Base-by-base conservation (phyloP, 2,888 invertebrate species). In the Acanthosepion lycidas region DNA sequence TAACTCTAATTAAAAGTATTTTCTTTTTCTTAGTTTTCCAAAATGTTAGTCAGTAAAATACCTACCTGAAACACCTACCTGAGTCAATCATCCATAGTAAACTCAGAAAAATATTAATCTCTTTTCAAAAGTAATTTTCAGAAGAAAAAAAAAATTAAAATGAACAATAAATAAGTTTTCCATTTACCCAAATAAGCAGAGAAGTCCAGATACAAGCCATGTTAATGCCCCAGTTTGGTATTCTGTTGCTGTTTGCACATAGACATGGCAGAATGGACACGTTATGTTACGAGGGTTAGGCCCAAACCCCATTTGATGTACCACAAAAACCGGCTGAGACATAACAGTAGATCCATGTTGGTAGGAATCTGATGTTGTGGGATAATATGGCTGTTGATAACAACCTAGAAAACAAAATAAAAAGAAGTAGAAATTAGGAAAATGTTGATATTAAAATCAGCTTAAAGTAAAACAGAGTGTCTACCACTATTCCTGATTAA, bases 171-270 rank as follows among this genome's bases (percentile, higher is more conserved):
- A n/a, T 15, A 12, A 78, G 23, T 33, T n/a, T n/a, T n/a, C 42
- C 4, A 95, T 95, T 94, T 95, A 95, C 95, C 95, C 95, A 95
- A 95, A 95, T 23, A 95, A 48, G 94, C 95, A 95, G n/a, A 95
- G 94, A 15, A 95, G 91, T 64, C 95, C 95, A 23, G 95, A 92
- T 23, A 95, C 91, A 23, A 95, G 94, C 95, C 95, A 95, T 49
- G 95, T 95, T 9, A 95, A 91, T n/a, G 95, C 95, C 23, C 95
- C 95, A 23, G 95, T 92, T 91, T 95, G 95, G 91, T 95, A 95
- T n/a, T 94, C 94, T 49, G 94, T 93, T 18, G 94, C 51, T 33
- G 95, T 96, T 53, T 94, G 95, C 64, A 95, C 94, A 28, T 94
- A 94, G 20, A 95, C 95, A 49, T 94, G 92, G 91, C 95, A 95